phyloP scores from a whole-genome alignment of 37 sponge, comb jelly and placozoan genomes.

The Crambe crambe region DNA sequence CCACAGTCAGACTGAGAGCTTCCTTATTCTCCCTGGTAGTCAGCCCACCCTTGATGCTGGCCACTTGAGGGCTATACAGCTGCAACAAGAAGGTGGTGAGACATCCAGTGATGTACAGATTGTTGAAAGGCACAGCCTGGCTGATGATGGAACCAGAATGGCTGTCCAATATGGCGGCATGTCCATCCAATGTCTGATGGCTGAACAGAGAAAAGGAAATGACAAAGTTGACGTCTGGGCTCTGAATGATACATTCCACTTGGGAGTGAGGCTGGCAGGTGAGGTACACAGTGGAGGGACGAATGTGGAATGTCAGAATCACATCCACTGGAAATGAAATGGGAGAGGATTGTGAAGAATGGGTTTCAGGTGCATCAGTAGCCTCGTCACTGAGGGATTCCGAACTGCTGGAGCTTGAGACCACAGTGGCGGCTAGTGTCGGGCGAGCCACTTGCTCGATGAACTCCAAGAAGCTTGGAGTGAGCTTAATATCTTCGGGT shows the following conservation, averaged over 20 bases:
- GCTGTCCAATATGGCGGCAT: neutral
- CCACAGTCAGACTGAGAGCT: constrained; percentile 66
- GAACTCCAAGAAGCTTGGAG: constrained; percentile 80
- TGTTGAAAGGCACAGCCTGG: constrained; percentile 50
- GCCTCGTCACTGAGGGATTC: constrained; percentile 16
- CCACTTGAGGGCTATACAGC: constrained; percentile 45
- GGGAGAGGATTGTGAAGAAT: constrained; percentile 10
- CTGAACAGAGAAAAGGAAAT: constrained; percentile 79
- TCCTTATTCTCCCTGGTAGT: constrained; percentile 31
- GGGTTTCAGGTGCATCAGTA: constrained; percentile 10
- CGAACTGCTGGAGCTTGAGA: constrained; percentile 9
- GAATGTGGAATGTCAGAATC: constrained; percentile 63
- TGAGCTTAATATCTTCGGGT: constrained; percentile 63
- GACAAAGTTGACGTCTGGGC: constrained; percentile 74
- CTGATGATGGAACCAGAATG: neutral
- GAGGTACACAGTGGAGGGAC: constrained; percentile 80
- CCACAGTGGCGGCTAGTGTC: constrained; percentile 49
- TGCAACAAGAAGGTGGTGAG: constrained; percentile 56
- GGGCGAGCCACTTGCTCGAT: constrained; percentile 85
- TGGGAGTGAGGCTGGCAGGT: constrained; percentile 86
- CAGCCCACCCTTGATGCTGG: neutral
- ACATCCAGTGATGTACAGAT: constrained; percentile 70
- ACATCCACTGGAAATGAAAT: constrained; percentile 90
- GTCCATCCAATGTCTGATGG: constrained; percentile 11
- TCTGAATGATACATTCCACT: constrained; percentile 77